Conservation (phyloP, 2,888 invertebrate species). For the Spodoptera littoralis region DNA sequence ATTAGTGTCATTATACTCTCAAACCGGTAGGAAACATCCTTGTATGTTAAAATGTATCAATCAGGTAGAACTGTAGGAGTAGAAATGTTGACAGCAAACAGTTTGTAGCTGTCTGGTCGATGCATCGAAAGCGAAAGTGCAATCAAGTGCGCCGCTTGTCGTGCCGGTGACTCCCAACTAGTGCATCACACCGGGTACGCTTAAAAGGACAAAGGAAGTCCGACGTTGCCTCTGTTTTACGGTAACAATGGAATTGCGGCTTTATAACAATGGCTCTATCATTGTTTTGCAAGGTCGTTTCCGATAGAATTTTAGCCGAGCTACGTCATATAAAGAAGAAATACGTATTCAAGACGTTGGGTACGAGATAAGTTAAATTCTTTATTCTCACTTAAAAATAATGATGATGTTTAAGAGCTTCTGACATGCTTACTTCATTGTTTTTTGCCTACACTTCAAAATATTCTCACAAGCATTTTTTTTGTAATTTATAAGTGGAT, state of each 20-base stretch:
- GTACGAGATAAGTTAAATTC: constrained; percentile 5
- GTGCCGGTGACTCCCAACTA: constrained; percentile 52
- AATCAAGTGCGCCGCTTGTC: constrained; percentile 68
- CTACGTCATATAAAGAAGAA: constrained; percentile 7
- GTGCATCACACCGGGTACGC: constrained; percentile 59
- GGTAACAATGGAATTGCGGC: constrained; percentile 49
- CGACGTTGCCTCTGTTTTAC: constrained; percentile 55
- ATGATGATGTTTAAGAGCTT: constrained; percentile 11
- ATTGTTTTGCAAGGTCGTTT: constrained; percentile 25
- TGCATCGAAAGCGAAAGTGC: constrained; percentile 81
- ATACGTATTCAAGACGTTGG: constrained; percentile 8
- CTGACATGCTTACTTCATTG: constrained; percentile 36
- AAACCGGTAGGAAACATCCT: not conserved
- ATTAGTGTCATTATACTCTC: too few species aligned
- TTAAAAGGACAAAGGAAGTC: constrained; percentile 73
- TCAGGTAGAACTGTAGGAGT: constrained; percentile 33
- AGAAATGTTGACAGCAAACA: constrained; percentile 35
- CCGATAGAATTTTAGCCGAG: constrained; percentile 19
- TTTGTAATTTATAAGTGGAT: constrained; percentile 34
- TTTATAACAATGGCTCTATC: constrained; percentile 36
- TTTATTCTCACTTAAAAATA: constrained; percentile 9
- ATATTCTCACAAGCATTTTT: constrained; percentile 47
- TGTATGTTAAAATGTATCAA: constrained; percentile 29
- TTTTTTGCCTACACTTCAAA: constrained; percentile 42
- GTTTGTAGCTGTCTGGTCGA: constrained; percentile 59